Evolutionary conservation across 2,888 invertebrate species (phyloP).

Genomic region (Endomychus coccineus): DNA sequence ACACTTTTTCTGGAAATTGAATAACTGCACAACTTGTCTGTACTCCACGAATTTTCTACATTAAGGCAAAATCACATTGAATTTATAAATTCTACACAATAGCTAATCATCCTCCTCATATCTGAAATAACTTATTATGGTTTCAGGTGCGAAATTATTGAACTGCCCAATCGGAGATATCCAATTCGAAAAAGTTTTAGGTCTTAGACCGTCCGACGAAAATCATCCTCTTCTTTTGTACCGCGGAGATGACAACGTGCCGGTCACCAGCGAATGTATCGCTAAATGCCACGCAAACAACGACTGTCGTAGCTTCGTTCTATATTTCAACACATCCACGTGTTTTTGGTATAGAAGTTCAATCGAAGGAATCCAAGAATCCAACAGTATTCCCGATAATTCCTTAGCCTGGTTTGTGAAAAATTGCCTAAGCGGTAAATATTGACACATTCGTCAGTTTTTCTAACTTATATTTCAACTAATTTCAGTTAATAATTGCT

Average conservation of each 20-base stretch:
- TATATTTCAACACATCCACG: slow-evolving; percentile 35
- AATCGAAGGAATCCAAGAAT: slow-evolving; percentile 27
- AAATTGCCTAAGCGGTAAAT: slow-evolving; percentile 53
- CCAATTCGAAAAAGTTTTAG: slow-evolving; percentile 41
- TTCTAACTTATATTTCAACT: background rate
- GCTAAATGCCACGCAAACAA: slow-evolving; percentile 32
- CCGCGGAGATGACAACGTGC: slow-evolving; percentile 24
- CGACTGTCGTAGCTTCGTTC: slow-evolving; percentile 38
- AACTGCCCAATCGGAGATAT: slow-evolving; percentile 34
- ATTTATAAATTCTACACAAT: no score
- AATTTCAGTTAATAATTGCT: slow-evolving; percentile 7
- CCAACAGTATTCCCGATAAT: slow-evolving; percentile 45
- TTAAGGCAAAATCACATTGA: no score
- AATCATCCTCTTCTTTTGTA: slow-evolving; percentile 28
- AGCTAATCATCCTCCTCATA: no score
- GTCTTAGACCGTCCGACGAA: slow-evolving; percentile 32
- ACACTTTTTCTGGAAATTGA: no score
- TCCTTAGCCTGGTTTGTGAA: slow-evolving; percentile 59
- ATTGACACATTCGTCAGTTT: background rate
- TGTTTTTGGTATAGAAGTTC: slow-evolving; percentile 37
- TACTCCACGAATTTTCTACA: no score
- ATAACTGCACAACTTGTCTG: no score
- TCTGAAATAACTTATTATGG: no score
- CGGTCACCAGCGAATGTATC: slow-evolving; percentile 39
- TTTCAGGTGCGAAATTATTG: slow-evolving; percentile 28